A percentile compares a stretch with the other conserved stretches of the same genome.
These are phyloP conservation scores for Ypsolopha scabrella DNA, from an alignment of 2,888 invertebrate genomes.

Conservation along the genomic window DNA sequence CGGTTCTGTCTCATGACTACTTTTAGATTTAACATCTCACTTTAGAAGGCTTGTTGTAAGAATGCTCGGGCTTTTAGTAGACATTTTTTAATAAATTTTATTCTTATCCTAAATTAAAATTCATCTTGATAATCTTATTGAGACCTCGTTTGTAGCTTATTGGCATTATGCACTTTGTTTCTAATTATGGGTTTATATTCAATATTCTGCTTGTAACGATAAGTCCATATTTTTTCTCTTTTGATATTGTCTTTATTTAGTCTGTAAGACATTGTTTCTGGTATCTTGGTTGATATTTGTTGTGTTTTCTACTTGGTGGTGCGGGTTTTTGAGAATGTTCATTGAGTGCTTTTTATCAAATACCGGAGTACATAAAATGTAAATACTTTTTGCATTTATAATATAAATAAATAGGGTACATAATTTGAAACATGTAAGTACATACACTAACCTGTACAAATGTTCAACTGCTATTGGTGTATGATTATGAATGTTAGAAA, in stretches of 20 bases:
- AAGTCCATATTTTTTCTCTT: background rate
- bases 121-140: constrained; percentile 2
- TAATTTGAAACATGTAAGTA: constrained; percentile 47
- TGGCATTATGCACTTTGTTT: constrained; percentile 2
- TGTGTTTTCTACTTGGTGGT: constrained; percentile 19
- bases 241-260: background rate
- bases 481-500: constrained; percentile 56
- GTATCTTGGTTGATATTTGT: background rate
- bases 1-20: constrained; percentile 36
- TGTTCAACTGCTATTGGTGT: constrained; percentile 56
- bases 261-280: background rate
- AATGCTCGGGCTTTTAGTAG: constrained; percentile 37
- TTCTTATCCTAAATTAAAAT: constrained; percentile 4
- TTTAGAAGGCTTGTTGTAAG: constrained; percentile 38
- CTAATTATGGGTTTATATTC: constrained; percentile 1
- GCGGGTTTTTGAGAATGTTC: constrained; percentile 24
- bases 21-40: constrained; percentile 34
- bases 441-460: constrained; percentile 42
- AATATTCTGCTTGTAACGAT: background rate
- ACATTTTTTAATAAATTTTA: constrained; percentile 13
- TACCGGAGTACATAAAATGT: constrained; percentile 44
- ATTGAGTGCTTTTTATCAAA: constrained; percentile 57
- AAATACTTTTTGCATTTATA: constrained; percentile 59
- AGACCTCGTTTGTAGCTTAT: constrained; percentile 3
- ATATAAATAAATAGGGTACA: constrained; percentile 31